These are phyloP conservation scores for Drosophila jambulina DNA, from an alignment of 1,140 invertebrate genomes.

Conservation along the genomic window DNA sequence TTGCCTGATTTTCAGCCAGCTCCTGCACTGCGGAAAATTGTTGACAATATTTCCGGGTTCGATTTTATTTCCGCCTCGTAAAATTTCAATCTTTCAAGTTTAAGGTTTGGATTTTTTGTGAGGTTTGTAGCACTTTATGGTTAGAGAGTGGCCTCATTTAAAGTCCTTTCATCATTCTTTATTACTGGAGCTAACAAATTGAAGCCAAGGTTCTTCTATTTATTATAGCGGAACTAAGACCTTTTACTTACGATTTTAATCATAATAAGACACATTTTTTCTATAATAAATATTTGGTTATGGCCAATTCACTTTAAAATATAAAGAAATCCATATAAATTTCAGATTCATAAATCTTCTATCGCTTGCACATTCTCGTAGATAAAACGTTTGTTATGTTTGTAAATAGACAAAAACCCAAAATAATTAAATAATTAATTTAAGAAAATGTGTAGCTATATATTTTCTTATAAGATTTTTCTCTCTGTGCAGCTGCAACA, in stretches of 20 bases:
- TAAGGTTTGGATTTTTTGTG: background rate
- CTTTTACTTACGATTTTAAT: no score
- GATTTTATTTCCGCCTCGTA: background rate
- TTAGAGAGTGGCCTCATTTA: background rate
- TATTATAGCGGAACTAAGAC: no score
- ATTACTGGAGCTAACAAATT: background rate
- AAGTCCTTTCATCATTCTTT: background rate
- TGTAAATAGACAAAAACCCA: no score
- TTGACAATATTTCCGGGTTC: background rate
- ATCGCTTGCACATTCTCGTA: no score
- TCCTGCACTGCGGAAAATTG: constrained; percentile 7
- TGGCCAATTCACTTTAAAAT: no score
- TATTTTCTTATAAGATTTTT: background rate
- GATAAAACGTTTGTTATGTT: no score
- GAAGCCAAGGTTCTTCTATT: no score
- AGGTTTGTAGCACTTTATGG: background rate
- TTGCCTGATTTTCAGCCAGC: constrained; percentile 68
- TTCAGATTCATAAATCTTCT: no score
- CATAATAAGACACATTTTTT: no score
- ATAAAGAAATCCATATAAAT: background rate
- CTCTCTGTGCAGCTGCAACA: constrained; percentile 12
- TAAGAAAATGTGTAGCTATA: no score
- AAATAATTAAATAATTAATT: no score
- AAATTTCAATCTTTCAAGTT: background rate
- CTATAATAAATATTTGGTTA: no score